Conservation (phyloP, 2,888 invertebrate genomes). For the Lasioglossum leucozonium region DNA sequence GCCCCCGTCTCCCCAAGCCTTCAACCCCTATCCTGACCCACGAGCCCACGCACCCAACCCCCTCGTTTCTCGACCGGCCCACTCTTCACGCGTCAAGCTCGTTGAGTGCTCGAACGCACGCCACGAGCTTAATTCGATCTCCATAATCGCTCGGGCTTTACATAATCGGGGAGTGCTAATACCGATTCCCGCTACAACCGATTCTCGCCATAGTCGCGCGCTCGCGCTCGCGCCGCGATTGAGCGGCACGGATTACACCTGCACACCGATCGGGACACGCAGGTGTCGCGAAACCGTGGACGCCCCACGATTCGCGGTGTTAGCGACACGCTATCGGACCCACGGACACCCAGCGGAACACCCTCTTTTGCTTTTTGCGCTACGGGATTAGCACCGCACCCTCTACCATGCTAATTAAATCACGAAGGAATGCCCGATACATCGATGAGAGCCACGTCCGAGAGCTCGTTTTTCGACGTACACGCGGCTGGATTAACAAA, state of each 20-base stretch:
- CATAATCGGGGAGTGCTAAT: conserved; percentile 76
- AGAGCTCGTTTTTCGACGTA: background rate
- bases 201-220: conserved; percentile 66
- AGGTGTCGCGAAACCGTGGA: conserved; percentile 28
- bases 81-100: conserved; percentile 66
- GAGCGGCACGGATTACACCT: conserved; percentile 72
- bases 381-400: conserved; percentile 2
- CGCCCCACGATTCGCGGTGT: conserved; percentile 25
- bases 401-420: conserved; percentile 35
- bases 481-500: background rate
- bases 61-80: conserved; percentile 6
- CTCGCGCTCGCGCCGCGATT: conserved; percentile 59
- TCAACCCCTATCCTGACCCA: background rate
- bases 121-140: conserved; percentile 77
- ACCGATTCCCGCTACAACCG: conserved; percentile 71
- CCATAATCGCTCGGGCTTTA: conserved; percentile 78
- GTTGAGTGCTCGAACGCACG: conserved; percentile 64
- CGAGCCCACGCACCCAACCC: background rate
- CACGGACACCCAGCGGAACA: background rate
- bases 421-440: conserved; percentile 26
- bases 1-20: conserved; percentile 13
- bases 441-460: background rate
- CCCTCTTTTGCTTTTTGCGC: background rate
- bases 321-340: background rate
- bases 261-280: conserved; percentile 52